A percentile compares a stretch with the other conserved stretches of the same genome.
phyloP scores from a whole-genome alignment of 2,888 invertebrate genomes.

The Drepana falcataria region DNA sequence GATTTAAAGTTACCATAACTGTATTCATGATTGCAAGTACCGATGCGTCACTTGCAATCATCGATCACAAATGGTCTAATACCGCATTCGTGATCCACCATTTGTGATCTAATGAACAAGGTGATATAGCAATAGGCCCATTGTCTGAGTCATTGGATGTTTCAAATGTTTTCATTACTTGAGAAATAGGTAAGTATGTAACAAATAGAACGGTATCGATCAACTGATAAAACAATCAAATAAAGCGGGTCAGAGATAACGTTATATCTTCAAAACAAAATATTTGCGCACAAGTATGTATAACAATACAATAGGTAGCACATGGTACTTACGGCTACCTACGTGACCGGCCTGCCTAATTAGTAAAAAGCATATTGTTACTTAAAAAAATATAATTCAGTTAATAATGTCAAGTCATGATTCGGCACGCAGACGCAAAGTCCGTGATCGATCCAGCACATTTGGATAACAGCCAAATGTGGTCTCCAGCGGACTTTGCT shows the following conservation, averaged over 20 bases:
- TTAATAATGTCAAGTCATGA: slow-evolving; percentile 47
- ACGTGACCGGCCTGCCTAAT: no score
- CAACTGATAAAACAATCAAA: not conserved
- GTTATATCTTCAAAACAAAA: not conserved
- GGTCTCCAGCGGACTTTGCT: slow-evolving; percentile 51
- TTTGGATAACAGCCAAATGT: slow-evolving; percentile 66
- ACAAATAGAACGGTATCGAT: not conserved
- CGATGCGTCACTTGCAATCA: no score
- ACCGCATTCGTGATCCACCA: no score
- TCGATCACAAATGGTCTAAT: no score
- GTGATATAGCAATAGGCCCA: no score
- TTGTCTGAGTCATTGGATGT: not conserved
- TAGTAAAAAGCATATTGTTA: no score
- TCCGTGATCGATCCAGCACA: slow-evolving; percentile 65
- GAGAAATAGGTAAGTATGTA: not conserved
- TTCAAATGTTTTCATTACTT: not conserved
- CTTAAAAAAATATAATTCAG: slow-evolving; percentile 8
- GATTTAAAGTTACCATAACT: no score
- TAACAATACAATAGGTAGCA: no score
- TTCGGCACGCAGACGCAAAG: slow-evolving; percentile 53
- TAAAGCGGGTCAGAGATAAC: not conserved
- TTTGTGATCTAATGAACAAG: no score
- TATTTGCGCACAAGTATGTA: slow-evolving; percentile 1
- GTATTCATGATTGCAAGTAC: no score
- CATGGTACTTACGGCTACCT: no score